phyloP scores from a whole-genome alignment of 2,797 vertebrate genomes.

The Spinus pinus region DNA sequence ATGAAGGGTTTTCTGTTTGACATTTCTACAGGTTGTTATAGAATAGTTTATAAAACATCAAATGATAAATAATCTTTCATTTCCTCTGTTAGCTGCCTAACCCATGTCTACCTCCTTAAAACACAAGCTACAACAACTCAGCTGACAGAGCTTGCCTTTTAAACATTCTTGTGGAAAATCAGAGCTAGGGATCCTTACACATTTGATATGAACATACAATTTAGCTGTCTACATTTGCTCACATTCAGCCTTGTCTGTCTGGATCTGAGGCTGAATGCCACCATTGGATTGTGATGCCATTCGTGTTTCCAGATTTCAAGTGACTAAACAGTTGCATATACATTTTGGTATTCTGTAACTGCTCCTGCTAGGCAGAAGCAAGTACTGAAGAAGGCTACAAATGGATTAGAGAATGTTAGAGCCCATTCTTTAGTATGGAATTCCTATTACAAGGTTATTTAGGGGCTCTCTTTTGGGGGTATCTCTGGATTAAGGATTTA shows the following conservation, averaged over 20 bases:
- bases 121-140: neutral
- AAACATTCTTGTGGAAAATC: neutral
- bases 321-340: neutral
- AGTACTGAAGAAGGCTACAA: neutral
- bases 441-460: constrained; percentile 36
- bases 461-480: constrained; percentile 7
- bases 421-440: neutral
- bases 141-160: neutral
- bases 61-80: constrained; percentile 8
- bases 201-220: neutral
- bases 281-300: neutral
- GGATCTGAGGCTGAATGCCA: neutral
- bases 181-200: neutral
- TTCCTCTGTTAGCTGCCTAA: neutral
- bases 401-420: neutral
- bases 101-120: neutral
- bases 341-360: neutral
- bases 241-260: neutral
- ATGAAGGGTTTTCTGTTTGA: neutral
- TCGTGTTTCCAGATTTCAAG: neutral
- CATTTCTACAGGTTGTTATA: neutral
- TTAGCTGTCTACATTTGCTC: neutral
- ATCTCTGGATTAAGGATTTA: constrained; percentile 14
- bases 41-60: constrained; percentile 17
- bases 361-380: neutral